Conservation (phyloP, 2,113 vertebrate species). For the Lipotes vexillifer region DNA sequence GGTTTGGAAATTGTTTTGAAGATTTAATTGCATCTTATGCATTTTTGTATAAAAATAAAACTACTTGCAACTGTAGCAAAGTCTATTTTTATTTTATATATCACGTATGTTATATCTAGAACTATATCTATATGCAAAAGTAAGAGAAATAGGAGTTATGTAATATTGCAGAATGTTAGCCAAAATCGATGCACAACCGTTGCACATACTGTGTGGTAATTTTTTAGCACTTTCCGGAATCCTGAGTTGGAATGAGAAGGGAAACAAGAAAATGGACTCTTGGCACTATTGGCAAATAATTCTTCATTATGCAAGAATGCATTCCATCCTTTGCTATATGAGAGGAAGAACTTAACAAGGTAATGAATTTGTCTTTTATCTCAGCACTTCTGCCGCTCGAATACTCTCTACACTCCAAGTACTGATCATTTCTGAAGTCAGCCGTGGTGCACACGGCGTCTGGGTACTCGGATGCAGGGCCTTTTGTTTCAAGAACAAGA, state of each 20-base stretch:
- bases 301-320: background rate
- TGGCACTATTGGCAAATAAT: background rate
- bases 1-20: background rate
- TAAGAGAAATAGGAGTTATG: background rate
- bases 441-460: too few species aligned
- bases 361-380: background rate
- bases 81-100: background rate
- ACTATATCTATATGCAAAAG: background rate
- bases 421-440: background rate
- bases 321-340: background rate
- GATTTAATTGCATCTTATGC: background rate
- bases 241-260: background rate
- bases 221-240: background rate
- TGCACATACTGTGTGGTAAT: background rate
- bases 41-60: slow-evolving; percentile 8
- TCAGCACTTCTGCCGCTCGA: background rate
- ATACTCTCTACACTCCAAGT: background rate
- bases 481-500: background rate
- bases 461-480: background rate
- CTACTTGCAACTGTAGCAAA: background rate
- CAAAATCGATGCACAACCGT: background rate
- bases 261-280: background rate
- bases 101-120: background rate
- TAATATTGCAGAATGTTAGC: background rate
- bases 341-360: background rate